Percentiles rank a stretch among this genome's conserved stretches.
Conservation (phyloP, 2,888 invertebrate genomes). For the Lottia gigantea region DNA sequence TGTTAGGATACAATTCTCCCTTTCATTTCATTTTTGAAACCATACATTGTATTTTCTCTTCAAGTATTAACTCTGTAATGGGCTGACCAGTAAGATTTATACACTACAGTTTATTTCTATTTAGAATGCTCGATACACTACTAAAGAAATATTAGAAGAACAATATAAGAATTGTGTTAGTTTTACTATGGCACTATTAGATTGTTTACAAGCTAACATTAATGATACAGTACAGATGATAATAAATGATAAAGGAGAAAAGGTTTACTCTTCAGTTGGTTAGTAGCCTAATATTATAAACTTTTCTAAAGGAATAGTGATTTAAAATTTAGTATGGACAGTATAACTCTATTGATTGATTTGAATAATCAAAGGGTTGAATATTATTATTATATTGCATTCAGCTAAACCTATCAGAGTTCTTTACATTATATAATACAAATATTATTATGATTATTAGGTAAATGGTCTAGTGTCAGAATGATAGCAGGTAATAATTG, state of each 20-base stretch:
- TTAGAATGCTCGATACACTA: not conserved
- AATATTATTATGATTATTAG: conserved; percentile 1
- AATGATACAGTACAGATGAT: conserved; percentile 18
- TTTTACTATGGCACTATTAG: conserved; percentile 20
- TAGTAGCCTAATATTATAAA: conserved; percentile 10
- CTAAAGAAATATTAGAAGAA: not conserved
- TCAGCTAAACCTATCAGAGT: too few species aligned
- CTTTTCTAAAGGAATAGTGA: too few species aligned
- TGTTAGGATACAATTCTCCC: too few species aligned
- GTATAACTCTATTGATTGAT: too few species aligned
- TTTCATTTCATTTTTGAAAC: too few species aligned
- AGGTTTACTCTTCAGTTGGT: conserved; percentile 45
- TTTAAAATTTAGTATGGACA: too few species aligned
- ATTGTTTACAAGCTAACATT: conserved; percentile 26
- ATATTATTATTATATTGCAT: too few species aligned
- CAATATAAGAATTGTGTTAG: not conserved
- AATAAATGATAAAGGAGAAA: conserved; percentile 12
- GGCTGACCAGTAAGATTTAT: not conserved
- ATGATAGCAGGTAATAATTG: not conserved
- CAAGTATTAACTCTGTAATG: too few species aligned
- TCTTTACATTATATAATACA: too few species aligned
- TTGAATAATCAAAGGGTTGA: too few species aligned
- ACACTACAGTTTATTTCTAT: not conserved
- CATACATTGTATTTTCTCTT: too few species aligned
- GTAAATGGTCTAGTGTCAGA: conserved; percentile 5